Evolutionary conservation across 2,888 invertebrate species (phyloP), one percentile per base, ranked within the genome.

Genomic region (Litoditis marina): DNA sequence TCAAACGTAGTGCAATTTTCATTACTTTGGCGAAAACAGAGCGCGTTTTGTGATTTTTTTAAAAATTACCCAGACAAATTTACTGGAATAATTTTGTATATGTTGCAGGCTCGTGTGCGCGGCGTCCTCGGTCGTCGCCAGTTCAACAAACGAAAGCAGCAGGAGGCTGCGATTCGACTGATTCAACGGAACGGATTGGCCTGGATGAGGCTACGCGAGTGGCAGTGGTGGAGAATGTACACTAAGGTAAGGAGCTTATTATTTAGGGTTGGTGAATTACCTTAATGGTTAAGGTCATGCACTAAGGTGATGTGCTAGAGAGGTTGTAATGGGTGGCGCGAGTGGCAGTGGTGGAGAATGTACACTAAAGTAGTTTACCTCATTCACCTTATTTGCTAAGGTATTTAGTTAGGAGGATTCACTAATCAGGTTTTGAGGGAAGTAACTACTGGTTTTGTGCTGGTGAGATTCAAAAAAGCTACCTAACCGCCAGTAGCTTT

Each of bases 311-410:
- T 36, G 16, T 36, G n/a, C n/a, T n/a, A n/a, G n/a, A n/a, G n/a
- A n/a, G n/a, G n/a, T n/a, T 50, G 22, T 50, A 5, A 19, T 5
- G n/a, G 98, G 84, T 87, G 99, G 47, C 88, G 96, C 69, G 96
- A 99, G 85, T 99, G 98, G 98, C 94, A 95, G 80, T 99, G 98
- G 98, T 99, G 98, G 98, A 88, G 98, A 79, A 87, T 99, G 73
- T 96, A 98, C 84, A 98, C 96, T 34, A 99, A 99, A 88, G 86
- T 85, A 66, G 30, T 30, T 36, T 30, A 30, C 34, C 16, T n/a
- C n/a, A 47, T 47, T 47, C 19, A 47, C 22, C 13, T 22, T 47
- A 19, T 36, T 36, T 11, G 16, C 11, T 36, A 36, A 11, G 11
- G 11, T 13, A 36, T 13, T 13, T 11, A 13, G 11, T 36, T 36